Conservation (phyloP, 1,140 invertebrate genomes). For the Kradibia gibbosae region DNA sequence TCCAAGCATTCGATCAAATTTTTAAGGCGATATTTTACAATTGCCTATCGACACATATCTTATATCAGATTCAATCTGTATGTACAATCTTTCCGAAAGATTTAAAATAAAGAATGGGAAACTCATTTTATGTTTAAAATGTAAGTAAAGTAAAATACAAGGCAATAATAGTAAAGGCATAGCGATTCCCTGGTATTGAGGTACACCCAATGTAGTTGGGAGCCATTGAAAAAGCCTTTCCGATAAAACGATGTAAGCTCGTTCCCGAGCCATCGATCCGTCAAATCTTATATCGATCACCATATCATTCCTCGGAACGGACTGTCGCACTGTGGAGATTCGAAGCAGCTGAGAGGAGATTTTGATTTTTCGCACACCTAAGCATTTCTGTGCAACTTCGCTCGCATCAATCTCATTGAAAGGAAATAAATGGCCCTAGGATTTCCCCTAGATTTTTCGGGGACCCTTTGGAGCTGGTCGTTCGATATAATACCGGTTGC, state of each 20-base stretch:
- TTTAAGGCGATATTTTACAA: no score
- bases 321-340: not conserved
- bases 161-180: no score
- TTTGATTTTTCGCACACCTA: not conserved
- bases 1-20: no score
- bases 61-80: no score
- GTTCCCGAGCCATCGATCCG: not conserved
- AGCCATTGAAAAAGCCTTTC: not conserved
- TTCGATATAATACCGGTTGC: not conserved
- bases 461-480: conserved; percentile 31
- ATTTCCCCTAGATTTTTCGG: not conserved
- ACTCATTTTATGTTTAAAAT: no score
- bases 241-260: not conserved
- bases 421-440: not conserved
- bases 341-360: not conserved
- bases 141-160: no score
- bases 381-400: not conserved
- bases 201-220: no score
- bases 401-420: not conserved
- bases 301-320: not conserved
- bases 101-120: no score
- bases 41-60: no score
- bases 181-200: no score
- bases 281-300: conserved; percentile 1
- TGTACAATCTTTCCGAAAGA: no score